A percentile compares a stretch with the other conserved stretches of the same genome.
phyloP scores from a whole-genome alignment of 2,888 invertebrate species.

The Chrysotoxum bicinctum region DNA sequence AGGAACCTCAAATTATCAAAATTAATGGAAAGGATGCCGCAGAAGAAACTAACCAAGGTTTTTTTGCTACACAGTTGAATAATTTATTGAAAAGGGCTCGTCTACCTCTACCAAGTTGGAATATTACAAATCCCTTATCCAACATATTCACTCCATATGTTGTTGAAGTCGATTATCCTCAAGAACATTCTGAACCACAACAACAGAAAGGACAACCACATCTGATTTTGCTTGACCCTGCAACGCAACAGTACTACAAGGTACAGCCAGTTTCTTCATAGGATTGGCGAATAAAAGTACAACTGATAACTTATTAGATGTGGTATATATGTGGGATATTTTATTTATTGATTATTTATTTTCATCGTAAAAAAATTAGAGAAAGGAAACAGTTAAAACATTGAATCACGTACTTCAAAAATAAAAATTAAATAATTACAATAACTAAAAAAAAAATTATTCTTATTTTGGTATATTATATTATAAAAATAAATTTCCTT shows the following conservation, averaged over 20 bases:
- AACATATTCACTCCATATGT: slow-evolving; percentile 59
- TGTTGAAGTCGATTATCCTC: slow-evolving; percentile 49
- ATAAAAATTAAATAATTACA: not conserved
- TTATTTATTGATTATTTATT: not conserved
- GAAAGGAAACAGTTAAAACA: too few relatives aligned
- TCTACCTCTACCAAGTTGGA: slow-evolving; percentile 21
- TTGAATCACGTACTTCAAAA: not conserved
- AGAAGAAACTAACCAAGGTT: slow-evolving; percentile 2
- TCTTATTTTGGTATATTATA: too few relatives aligned
- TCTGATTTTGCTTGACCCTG: slow-evolving; percentile 41
- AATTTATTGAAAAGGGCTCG: slow-evolving; percentile 52
- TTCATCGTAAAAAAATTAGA: too few relatives aligned
- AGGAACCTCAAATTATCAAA: not conserved
- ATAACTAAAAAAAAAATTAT: too few relatives aligned
- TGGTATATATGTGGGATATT: not conserved
- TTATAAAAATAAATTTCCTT: too few relatives aligned
- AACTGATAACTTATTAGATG: slow-evolving; percentile 25
- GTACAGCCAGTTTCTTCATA: slow-evolving; percentile 23
- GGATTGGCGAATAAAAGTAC: slow-evolving; percentile 16
- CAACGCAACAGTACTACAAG: slow-evolving; percentile 56
- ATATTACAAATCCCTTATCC: slow-evolving; percentile 57
- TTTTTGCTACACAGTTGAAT: slow-evolving; percentile 49
- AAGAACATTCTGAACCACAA: not conserved
- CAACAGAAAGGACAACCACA: not conserved
- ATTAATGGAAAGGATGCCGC: slow-evolving; percentile 30